Conservation (phyloP, 2,113 vertebrate species). For the Neodon shergylaensis region DNA sequence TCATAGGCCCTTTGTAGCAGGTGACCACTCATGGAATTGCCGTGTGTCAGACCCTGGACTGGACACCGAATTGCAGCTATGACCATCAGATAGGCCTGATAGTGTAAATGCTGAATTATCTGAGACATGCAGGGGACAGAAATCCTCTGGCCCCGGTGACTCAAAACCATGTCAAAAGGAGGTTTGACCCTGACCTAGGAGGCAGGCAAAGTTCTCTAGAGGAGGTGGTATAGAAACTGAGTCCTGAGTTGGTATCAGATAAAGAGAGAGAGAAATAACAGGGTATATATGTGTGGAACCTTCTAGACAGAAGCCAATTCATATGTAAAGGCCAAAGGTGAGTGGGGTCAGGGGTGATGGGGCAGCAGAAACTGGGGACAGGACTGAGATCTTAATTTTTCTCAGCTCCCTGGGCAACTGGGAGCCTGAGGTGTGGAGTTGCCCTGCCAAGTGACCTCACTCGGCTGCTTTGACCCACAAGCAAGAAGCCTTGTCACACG, state of each 20-base stretch:
- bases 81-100: neutral
- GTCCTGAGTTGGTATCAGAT: neutral
- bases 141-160: neutral
- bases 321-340: neutral
- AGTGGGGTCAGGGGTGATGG: neutral
- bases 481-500: neutral
- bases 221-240: neutral
- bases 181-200: neutral
- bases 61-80: neutral
- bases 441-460: neutral
- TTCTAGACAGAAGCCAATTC: neutral
- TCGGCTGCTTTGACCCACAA: rapidly evolving
- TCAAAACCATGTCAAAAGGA: neutral
- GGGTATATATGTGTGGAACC: neutral
- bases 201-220: neutral
- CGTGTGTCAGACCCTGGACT: neutral
- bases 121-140: neutral
- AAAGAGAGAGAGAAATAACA: neutral
- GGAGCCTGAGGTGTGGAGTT: neutral
- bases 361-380: neutral
- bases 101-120: neutral
- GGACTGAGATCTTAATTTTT: neutral
- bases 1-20: neutral
- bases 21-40: neutral
- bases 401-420: neutral